Base-by-base conservation (phyloP, 2,113 vertebrate species). In the Ellobius talpinus region DNA sequence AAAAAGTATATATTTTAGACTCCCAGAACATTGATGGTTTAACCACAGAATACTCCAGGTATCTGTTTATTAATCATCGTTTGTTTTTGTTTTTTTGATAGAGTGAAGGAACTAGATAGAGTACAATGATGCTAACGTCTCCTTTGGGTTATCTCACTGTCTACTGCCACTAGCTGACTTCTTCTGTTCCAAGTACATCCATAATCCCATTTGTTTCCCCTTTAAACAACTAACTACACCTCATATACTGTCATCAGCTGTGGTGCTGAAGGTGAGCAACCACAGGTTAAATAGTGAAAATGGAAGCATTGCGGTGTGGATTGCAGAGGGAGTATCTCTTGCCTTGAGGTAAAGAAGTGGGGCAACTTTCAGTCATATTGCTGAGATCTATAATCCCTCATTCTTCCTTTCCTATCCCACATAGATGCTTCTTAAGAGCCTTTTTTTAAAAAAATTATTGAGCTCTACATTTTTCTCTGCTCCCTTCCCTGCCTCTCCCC, bases 371-470 rank as follows among this genome's bases (percentile, higher is more conserved):
- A 45, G 45, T 72, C 45, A 42, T 89, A 68, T 77, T 89, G 19
- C 78, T 93, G 84, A 61, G 92, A 74, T 82, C 95, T 89, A 12
- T 68, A 26, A 74, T 96, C 93, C 29, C 47, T 76, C 70, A 42
- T 26, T 91, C 87, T 95, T 81, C 79, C 90, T 96, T 82, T 91
- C n/a, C 50, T 24, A 72, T 79, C 17, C 13, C 19, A 86, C 24
- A 2, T 17, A 93, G 68, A 78, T 31, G 26, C 36, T 78, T 97
- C 78, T 61, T 89, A 4, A 11, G 14, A 93, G 76, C 33, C 39
- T 21, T 58, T 58, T 58, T 58, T 58, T 58, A 17, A 0, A 3
- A 52, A 45, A 45, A 55, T 58, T 21, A 58, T 58, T 58, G 55
- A 58, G 55, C 55, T 58, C 17, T 58, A 21, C 5, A 21, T 58